phyloP scores from a whole-genome alignment of 2,888 invertebrate species.

The Calameuta filiformis region DNA sequence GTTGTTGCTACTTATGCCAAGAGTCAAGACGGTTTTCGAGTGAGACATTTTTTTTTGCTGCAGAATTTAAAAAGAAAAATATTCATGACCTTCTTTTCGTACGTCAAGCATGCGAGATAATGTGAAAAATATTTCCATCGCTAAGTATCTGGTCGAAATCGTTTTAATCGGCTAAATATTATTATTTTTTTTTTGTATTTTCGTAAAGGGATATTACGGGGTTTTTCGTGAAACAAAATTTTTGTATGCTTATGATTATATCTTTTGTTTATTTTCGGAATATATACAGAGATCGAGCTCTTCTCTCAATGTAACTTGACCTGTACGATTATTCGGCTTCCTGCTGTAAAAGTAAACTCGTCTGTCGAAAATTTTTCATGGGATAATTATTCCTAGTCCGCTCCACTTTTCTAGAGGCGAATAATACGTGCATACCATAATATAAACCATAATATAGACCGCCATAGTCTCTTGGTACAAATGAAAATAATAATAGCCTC shows the following conservation, averaged over 20 bases:
- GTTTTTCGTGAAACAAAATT: too few relatives aligned
- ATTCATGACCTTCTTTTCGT: too few relatives aligned
- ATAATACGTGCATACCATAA: conserved; percentile 33
- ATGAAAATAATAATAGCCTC: conserved; percentile 46
- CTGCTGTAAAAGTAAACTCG: neutral
- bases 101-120: too few relatives aligned
- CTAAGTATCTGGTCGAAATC: neutral
- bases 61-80: neutral
- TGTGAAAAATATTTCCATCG: too few relatives aligned
- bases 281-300: neutral
- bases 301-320: neutral
- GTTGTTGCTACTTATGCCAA: conserved; percentile 7
- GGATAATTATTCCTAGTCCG: conserved; percentile 43
- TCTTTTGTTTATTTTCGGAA: neutral
- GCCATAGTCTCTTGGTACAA: conserved; percentile 31
- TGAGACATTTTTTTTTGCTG: neutral
- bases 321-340: neutral
- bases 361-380: neutral
- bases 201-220: too few relatives aligned
- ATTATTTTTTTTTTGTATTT: neutral
- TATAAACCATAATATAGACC: conserved; percentile 21
- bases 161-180: too few relatives aligned
- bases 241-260: too few relatives aligned
- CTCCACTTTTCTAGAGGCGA: conserved; percentile 43
- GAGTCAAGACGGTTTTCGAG: neutral